Base-by-base conservation (phyloP, 2,797 vertebrate species). In the Sciurus vulgaris region DNA sequence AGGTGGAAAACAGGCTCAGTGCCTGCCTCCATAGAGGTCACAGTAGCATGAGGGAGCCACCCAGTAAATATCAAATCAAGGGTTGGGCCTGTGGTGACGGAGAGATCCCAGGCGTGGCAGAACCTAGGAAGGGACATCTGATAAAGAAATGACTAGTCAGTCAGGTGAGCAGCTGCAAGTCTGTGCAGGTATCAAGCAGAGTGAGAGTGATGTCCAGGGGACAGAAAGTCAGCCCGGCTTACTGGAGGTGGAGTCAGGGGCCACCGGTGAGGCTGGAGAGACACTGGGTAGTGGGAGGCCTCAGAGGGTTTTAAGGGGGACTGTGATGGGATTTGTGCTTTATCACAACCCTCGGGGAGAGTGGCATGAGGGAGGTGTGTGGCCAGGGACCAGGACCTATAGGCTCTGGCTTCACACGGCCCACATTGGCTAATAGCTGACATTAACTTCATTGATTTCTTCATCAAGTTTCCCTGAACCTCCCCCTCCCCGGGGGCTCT, bases 161-260 rank as follows among this genome's bases (percentile, higher is more conserved):
- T 49, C 44, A 9, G 51, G n/a, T 70, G 26, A 61, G 76, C 51
- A 44, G 41, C 2, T 15, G 69, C 56, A n/a, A 47, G 63, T 30
- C 1, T 5, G 70, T 28, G 35, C 3, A 22, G 38, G 41, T 5
- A 0, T 15, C 11, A 63, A 41, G n/a, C 8, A 11, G 69, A 59
- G 35, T 22, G 2, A 20, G 54, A 5, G 0, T 67, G 63, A 7
- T 11, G 1, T 41, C 28, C 0, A 8, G 65, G 76, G 70, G n/a
- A 5, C 18, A 49, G 86, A 17, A 51, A 28, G 28, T 22, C 14
- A 65, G 78, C 35, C 44, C 7, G 10, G 61, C 47, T 59, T 35
- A 3, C 30, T 47, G 49, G 70, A 35, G 63, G 30, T 69, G 15
- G 85, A 15, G 33, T 41, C 7, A 0, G 35, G 17, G 10, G 51